Base-by-base conservation (phyloP, 2,797 vertebrate genomes). In the Gastrophryne carolinensis region DNA sequence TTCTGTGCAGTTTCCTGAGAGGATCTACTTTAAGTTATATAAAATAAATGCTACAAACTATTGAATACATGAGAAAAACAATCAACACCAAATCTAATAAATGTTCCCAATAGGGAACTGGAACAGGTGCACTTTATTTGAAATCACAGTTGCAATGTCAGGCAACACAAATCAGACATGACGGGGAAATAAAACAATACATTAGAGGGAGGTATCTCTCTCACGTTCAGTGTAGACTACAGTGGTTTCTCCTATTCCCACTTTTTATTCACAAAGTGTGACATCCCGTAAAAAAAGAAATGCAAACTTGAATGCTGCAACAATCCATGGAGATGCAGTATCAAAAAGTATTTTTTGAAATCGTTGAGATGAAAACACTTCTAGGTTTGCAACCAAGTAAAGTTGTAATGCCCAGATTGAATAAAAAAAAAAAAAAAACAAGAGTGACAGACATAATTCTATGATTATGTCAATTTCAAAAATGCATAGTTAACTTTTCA, bases 81-180 rank as follows among this genome's bases (percentile, higher is more conserved):
- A n/a, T n/a, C n/a, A n/a, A 44, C 15, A 44, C 4, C 15, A 44
- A 17, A 4, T 44, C 13, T n/a, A 44, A 44, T 44, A 44, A 17
- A 4, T 24, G 23, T 39, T 24, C 32, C 34, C 12, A 68, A 17
- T 39, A 29, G 24, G 37, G 23, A 41, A 56, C 27, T 52, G 32
- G 37, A 39, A 54, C 53, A 26, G n/a, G n/a, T 56, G 32, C 27
- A 68, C 65, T 68, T 56, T 68, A 68, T 68, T 68, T 23, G 56
- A 37, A 24, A 23, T 56, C 65, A 68, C 50, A 54, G 65, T 54
- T 41, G 30, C 6, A 68, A 21, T 39, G 65, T 68, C 65, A 26
- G 54, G n/a, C 39, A 41, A 41, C 39, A 41, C 13, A 41, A 12
- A 17, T 44, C 15, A 15, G 39, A 44, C 13, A 44, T 44, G n/a